Conservation (phyloP, 2,888 invertebrate genomes). For the Fragum whitleyi region DNA sequence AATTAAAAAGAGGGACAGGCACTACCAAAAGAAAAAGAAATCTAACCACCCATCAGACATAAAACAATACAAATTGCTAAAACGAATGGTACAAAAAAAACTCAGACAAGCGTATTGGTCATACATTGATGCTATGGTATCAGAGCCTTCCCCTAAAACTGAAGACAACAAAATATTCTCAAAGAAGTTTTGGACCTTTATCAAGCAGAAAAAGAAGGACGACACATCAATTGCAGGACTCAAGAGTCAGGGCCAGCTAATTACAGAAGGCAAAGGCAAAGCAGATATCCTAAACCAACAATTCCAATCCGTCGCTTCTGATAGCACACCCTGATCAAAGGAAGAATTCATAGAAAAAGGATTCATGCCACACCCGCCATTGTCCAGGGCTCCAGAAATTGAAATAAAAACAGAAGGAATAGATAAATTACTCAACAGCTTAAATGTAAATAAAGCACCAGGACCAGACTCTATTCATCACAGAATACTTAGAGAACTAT, state of each 20-base stretch:
- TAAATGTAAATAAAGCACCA: neutral
- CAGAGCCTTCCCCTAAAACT: constrained; percentile 2
- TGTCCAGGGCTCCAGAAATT: constrained; percentile 19
- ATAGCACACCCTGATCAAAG: neutral
- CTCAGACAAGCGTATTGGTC: constrained; percentile 37
- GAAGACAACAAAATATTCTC: neutral
- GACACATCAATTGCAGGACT: neutral
- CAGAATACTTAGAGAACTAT: neutral
- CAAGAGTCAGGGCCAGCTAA: neutral
- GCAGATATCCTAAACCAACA: constrained; percentile 20
- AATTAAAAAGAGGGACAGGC: constrained; percentile 26
- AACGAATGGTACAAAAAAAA: neutral
- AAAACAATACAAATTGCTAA: constrained; percentile 23
- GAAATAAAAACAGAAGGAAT: constrained; percentile 5
- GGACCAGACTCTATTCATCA: constrained; percentile 25
- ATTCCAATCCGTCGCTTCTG: constrained; percentile 26
- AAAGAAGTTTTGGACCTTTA: constrained; percentile 25
- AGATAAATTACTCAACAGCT: constrained; percentile 1
- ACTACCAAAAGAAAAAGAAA: constrained; percentile 39
- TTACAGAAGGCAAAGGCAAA: constrained; percentile 16
- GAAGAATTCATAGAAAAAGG: neutral
- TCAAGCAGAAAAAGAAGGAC: constrained; percentile 20
- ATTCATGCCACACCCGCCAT: neutral
- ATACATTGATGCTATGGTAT: constrained; percentile 31
- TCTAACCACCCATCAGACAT: constrained; percentile 18